These are phyloP conservation scores for Rousettus leschenaultii DNA, from an alignment of 2,113 vertebrate species.

Conservation along the genomic window DNA sequence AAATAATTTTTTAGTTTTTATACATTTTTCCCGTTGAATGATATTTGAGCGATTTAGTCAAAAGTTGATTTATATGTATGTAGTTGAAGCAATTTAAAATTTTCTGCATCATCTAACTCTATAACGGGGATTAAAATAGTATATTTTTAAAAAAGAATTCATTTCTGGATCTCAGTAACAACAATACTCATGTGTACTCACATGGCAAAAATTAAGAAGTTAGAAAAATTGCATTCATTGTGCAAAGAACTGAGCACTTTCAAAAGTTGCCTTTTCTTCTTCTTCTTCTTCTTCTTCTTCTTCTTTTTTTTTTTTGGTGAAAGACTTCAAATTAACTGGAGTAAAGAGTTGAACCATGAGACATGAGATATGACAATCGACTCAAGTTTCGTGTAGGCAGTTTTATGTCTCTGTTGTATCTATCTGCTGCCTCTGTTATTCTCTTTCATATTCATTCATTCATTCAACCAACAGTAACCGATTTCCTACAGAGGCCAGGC, in stretches of 20 bases:
- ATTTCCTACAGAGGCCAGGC: background rate
- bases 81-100: conserved; percentile 23
- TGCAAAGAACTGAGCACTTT: background rate
- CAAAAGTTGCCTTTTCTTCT: background rate
- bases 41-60: background rate
- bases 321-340: background rate
- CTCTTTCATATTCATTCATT: background rate
- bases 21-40: conserved; percentile 24
- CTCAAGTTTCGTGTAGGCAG: background rate
- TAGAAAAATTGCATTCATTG: background rate
- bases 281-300: background rate
- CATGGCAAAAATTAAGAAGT: background rate
- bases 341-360: background rate
- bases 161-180: background rate
- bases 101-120: conserved; percentile 30
- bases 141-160: background rate
- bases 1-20: background rate
- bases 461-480: background rate
- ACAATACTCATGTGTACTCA: background rate
- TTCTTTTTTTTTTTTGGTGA: background rate
- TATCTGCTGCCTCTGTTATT: background rate
- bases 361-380: background rate
- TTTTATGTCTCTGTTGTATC: background rate
- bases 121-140: background rate
- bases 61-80: conserved; percentile 5